Conservation (phyloP, 2,113 vertebrate species). For the Saccopteryx leptura region DNA sequence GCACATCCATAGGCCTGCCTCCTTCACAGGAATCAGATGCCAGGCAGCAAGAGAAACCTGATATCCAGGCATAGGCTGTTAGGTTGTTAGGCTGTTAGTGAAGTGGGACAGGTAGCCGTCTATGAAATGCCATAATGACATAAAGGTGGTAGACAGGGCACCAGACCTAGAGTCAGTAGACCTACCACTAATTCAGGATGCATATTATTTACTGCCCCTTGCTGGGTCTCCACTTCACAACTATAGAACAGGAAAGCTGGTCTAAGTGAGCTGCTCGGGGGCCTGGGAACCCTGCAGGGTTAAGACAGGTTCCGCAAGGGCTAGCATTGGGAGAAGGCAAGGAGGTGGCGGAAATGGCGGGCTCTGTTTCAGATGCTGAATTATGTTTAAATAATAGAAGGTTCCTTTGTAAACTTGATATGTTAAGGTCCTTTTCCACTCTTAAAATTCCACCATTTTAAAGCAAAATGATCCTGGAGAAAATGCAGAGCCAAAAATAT, state of each 20-base stretch:
- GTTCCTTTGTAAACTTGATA: not conserved
- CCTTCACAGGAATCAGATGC: slow-evolving; percentile 6
- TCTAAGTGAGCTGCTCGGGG: not conserved
- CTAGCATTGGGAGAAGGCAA: not conserved
- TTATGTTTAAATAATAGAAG: slow-evolving; percentile 39
- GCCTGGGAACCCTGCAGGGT: not conserved
- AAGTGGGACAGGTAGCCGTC: slow-evolving; percentile 16
- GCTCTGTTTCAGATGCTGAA: not conserved
- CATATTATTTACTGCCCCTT: slow-evolving; percentile 4
- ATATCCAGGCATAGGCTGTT: not conserved
- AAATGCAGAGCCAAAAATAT: slow-evolving; percentile 53
- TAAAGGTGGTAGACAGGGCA: not conserved
- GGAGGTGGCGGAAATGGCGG: not conserved
- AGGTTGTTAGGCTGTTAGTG: not conserved
- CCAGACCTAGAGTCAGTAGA: not conserved
- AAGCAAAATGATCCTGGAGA: slow-evolving; percentile 17
- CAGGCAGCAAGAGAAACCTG: slow-evolving; percentile 25
- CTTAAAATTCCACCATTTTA: slow-evolving; percentile 59
- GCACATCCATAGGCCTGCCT: not conserved
- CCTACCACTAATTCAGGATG: not conserved
- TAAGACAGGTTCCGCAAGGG: not conserved
- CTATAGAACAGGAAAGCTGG: not conserved
- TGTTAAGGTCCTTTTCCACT: slow-evolving; percentile 8
- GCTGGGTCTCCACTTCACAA: slow-evolving; percentile 23
- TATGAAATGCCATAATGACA: slow-evolving; percentile 28